Base-by-base conservation (phyloP, 2,888 invertebrate genomes). In the Dione vanillae region DNA sequence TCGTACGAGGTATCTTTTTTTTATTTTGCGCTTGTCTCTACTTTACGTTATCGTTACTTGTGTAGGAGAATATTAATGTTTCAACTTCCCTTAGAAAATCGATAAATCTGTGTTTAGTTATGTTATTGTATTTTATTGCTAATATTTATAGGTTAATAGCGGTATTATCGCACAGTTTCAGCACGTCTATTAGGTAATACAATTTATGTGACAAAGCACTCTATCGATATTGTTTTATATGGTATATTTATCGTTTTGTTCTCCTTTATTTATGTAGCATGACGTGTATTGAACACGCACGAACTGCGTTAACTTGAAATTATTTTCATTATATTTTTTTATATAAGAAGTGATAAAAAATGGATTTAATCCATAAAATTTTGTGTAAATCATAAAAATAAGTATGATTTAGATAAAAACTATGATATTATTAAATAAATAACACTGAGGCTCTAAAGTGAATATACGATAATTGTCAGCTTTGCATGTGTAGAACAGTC, bases 401-500 rank as follows among this genome's bases (percentile, higher is more conserved):
- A n/a, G n/a, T 27, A 27, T 27, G 27, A 27, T 2, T 3, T 2
- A 27, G 27, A 27, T 27, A 27, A 27, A 27, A 27, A 5, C 3
- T 1, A 19, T 20, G 11, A 19, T 49, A 2, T 19, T 49, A 11
- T 12, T 11, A 19, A 49, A 19, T 19, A 49, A 19, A 19, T 49
- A 5, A 19, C 6, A 49, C 19, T 49, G 19, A 40, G n/a, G 45
- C 27, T n/a, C n/a, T n/a, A n/a, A n/a, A n/a, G n/a, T n/a, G n/a
- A 27, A 27, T 11, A 20, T 61, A 61, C 41, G n/a, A 45, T n/a
- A 61, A 61, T 6, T 27, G 45, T 35, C 16, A 61, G 61, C 61
- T 61, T 61, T 61, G 61, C 61, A 61, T 61, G 61, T 16, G 61
- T 61, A 61, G 61, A 61, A 61, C 61, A 45, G 35, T 45, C 45